Conservation (phyloP, 2,797 vertebrate genomes). For the Alectoris magna region DNA sequence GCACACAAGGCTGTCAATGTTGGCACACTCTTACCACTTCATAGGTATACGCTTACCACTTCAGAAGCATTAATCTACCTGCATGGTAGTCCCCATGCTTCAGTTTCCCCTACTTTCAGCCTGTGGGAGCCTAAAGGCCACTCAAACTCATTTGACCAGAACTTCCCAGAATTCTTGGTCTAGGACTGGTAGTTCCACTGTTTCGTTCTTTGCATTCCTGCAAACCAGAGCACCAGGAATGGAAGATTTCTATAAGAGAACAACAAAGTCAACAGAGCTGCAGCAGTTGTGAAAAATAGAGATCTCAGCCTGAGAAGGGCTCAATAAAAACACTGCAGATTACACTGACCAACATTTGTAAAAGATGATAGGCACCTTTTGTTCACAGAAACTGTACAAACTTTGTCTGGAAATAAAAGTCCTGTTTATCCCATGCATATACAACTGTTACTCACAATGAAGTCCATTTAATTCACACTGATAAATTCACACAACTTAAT, state of each 20-base stretch:
- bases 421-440: background rate
- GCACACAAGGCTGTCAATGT: accelerated
- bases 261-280: background rate
- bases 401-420: background rate
- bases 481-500: background rate
- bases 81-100: background rate
- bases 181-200: background rate
- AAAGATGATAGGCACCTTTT: background rate
- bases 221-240: background rate
- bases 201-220: background rate
- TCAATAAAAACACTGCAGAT: background rate
- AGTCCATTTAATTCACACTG: background rate
- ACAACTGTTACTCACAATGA: background rate
- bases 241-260: background rate
- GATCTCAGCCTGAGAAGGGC: background rate
- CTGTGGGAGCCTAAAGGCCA: background rate
- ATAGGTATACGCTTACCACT: background rate
- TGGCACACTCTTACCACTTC: background rate
- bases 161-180: background rate
- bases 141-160: background rate
- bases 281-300: background rate
- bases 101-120: background rate
- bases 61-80: background rate
- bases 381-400: background rate
- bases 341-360: background rate